Conservation (phyloP, 2,113 vertebrate species). For the Erythrocercus mccallii region DNA sequence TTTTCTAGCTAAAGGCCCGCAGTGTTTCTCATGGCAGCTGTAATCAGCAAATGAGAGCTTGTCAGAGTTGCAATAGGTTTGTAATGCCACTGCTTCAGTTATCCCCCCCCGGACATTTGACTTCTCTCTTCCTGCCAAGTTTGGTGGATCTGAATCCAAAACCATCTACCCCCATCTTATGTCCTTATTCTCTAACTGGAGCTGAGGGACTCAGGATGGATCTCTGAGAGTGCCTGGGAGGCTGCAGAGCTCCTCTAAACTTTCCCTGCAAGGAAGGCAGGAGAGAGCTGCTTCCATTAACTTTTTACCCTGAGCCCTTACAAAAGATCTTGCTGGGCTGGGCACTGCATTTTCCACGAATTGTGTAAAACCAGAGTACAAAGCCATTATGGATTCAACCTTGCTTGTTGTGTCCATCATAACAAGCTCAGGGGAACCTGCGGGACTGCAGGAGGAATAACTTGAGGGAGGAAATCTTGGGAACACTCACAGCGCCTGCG, state of each 20-base stretch:
- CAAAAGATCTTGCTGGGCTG: background rate
- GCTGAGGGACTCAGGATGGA: background rate
- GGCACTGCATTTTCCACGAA: fast-evolving
- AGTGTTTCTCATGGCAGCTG: background rate
- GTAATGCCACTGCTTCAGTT: background rate
- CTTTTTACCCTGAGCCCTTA: background rate
- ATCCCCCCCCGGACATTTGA: background rate
- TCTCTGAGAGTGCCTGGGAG: background rate
- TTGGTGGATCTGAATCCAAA: background rate
- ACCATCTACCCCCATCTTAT: background rate
- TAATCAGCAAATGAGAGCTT: background rate
- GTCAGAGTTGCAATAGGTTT: fast-evolving
- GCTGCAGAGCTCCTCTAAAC: background rate
- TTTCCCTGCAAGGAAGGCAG: background rate
- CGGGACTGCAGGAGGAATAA: background rate
- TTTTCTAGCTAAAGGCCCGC: background rate
- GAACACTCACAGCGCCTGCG: background rate
- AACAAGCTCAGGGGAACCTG: background rate
- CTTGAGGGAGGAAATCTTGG: background rate
- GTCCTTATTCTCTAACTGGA: background rate
- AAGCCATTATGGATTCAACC: background rate
- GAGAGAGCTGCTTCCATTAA: background rate
- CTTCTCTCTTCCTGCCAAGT: background rate
- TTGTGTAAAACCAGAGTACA: background rate
- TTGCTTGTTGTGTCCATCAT: too few species aligned